Evolutionary conservation across 2,113 vertebrate genomes (phyloP).

Genomic region (Lophura nycthemera): DNA sequence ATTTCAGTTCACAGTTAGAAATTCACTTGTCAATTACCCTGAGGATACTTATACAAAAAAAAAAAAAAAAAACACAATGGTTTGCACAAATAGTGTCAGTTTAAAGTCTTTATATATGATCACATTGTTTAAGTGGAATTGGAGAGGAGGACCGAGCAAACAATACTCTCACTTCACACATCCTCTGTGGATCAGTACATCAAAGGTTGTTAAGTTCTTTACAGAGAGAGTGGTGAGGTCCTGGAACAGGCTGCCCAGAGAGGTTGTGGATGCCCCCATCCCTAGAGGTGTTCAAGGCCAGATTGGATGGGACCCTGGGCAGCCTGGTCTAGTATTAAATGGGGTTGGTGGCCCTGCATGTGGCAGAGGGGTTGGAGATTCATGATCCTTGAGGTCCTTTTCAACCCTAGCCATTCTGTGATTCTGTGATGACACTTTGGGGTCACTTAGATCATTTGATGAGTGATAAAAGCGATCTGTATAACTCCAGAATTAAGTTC

Average conservation of each 20-base stretch:
- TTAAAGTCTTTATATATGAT: not conserved
- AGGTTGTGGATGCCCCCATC: too few relatives aligned
- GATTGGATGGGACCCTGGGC: too few relatives aligned
- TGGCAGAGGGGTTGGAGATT: too few relatives aligned
- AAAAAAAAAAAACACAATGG: too few relatives aligned
- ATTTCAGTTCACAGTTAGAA: not conserved
- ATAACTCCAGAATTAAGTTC: not conserved
- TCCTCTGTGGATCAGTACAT: not conserved
- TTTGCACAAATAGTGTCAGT: not conserved
- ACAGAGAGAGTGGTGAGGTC: too few relatives aligned
- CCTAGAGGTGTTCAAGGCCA: too few relatives aligned
- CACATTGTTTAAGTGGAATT: not conserved
- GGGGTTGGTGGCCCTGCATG: too few relatives aligned
- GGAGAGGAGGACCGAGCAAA: not conserved
- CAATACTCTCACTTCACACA: not conserved
- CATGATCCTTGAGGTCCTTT: too few relatives aligned
- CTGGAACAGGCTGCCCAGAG: too few relatives aligned
- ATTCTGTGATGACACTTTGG: not conserved
- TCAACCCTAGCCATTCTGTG: too few relatives aligned
- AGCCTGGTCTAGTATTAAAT: too few relatives aligned
- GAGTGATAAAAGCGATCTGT: not conserved
- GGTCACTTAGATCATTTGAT: not conserved
- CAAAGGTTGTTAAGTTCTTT: not conserved
- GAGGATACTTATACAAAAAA: not conserved
- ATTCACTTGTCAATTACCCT: not conserved